Evolutionary conservation across 2,113 vertebrate species (phyloP).

Genomic region (Callocephalon fimbriatum): DNA sequence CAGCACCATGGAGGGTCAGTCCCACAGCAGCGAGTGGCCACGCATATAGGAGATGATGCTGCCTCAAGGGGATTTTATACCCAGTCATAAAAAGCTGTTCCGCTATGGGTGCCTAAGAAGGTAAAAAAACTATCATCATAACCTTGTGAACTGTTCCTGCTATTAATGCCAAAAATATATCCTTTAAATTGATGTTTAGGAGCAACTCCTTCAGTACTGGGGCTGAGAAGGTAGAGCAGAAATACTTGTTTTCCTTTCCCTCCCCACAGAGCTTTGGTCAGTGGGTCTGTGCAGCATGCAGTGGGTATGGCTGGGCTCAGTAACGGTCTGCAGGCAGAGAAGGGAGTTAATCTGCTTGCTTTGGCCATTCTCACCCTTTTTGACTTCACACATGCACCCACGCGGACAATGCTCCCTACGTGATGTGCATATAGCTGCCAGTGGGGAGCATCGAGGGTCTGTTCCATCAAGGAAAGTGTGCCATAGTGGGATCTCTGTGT

Average conservation of each 20-base stretch:
- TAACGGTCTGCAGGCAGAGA: not conserved
- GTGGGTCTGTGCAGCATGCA: not conserved
- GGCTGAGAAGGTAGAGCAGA: not conserved
- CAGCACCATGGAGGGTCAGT: not conserved
- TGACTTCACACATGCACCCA: too few species aligned
- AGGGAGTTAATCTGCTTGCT: not conserved
- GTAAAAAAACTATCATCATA: not conserved
- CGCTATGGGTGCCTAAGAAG: not conserved
- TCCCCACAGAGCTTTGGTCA: not conserved
- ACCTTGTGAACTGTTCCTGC: not conserved
- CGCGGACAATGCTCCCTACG: accelerated
- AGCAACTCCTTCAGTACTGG: not conserved
- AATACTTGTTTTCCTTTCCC: not conserved
- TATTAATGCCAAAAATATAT: not conserved
- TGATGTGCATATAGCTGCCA: not conserved
- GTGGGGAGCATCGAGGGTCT: not conserved
- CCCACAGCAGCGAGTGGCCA: not conserved
- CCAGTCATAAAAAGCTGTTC: not conserved
- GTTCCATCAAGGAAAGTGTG: accelerated
- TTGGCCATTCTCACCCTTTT: not conserved
- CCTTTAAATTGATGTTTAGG: not conserved
- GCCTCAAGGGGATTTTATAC: not conserved
- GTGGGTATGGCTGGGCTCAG: not conserved
- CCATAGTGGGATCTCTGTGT: too few species aligned
- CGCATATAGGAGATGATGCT: too few species aligned